Base-by-base conservation (phyloP, 2,888 invertebrate genomes). In the Lasioglossum leucozonium region DNA sequence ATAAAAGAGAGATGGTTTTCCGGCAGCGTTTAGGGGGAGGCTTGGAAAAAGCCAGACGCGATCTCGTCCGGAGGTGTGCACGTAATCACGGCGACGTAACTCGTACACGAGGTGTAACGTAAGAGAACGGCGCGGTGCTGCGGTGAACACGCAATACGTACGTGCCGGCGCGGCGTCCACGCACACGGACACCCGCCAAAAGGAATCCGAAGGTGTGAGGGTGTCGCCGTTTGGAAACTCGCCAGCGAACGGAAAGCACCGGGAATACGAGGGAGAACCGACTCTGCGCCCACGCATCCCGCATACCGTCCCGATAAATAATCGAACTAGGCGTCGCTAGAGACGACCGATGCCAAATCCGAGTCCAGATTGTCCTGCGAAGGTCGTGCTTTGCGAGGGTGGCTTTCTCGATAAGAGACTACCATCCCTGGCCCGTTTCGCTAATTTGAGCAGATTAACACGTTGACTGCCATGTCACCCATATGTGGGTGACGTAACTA, bases 301-400 rank as follows among this genome's bases (percentile, higher is more conserved):
- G 92, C 94, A 94, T 94, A 94, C 94, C 95, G 90, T 94, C 90
- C 92, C 93, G 94, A 95, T 95, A 94, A 95, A 94, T 94, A 94
- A 95, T 95, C 94, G 92, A 94, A 93, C 86, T 83, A 86, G 82
- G 77, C 86, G 87, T 86, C 78, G 79, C 83, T 74, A 86, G 82
- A 83, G 74, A 77, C 83, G 72, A 72, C 55, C 58, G 71, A 80
- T 89, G 87, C 92, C 91, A 91, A 91, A 87, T 90, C 74, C 85
- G 55, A 84, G 74, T 81, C 73, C 77, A 74, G 72, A 76, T 77
- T 75, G 73, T 83, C 88, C 86, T 86, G 72, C 72, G 89, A 90
- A 87, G 87, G 86, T 88, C 89, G 85, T 34, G 37, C 1, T 34
- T 34, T 18, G 22, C 37, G 34, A 37, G 22, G 37, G n/a, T 67